A percentile compares a stretch with the other conserved stretches of the same genome.
These are phyloP conservation scores for Passerculus sandwichensis DNA, from an alignment of 2,797 vertebrate species.

Conservation along the genomic window DNA sequence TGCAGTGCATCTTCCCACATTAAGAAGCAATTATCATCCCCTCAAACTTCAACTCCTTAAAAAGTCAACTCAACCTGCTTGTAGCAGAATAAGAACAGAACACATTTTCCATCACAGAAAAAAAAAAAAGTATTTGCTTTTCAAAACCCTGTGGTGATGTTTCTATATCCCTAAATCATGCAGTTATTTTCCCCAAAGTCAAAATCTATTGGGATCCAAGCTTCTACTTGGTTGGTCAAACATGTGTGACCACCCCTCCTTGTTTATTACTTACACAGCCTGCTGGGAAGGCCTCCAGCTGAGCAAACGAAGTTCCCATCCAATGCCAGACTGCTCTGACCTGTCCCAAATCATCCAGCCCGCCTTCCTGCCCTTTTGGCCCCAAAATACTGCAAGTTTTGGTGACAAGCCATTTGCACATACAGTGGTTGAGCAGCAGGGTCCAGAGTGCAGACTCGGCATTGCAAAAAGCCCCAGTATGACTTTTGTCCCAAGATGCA, in stretches of 20 bases:
- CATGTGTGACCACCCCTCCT: background rate
- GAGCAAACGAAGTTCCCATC: background rate
- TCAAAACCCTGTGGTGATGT: background rate
- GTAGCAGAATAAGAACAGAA: background rate
- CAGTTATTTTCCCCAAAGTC: background rate
- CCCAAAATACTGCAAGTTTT: background rate
- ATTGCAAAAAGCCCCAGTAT: background rate
- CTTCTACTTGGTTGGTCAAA: background rate
- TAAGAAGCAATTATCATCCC: slow-evolving; percentile 27
- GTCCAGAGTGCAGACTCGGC: background rate
- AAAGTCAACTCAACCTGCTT: background rate
- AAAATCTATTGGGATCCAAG: background rate
- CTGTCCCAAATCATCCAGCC: fast-evolving
- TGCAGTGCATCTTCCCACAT: background rate
- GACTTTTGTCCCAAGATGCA: background rate
- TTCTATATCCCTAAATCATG: background rate
- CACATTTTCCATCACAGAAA: background rate
- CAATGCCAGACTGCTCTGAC: background rate
- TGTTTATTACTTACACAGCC: background rate
- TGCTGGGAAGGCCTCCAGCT: background rate
- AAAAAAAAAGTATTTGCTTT: background rate
- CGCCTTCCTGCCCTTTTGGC: background rate
- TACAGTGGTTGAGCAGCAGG: background rate
- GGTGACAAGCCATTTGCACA: background rate
- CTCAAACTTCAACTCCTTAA: background rate